These are phyloP conservation scores for Kobus ellipsiprymnus DNA, from an alignment of 2,113 vertebrate species.

Conservation along the genomic window DNA sequence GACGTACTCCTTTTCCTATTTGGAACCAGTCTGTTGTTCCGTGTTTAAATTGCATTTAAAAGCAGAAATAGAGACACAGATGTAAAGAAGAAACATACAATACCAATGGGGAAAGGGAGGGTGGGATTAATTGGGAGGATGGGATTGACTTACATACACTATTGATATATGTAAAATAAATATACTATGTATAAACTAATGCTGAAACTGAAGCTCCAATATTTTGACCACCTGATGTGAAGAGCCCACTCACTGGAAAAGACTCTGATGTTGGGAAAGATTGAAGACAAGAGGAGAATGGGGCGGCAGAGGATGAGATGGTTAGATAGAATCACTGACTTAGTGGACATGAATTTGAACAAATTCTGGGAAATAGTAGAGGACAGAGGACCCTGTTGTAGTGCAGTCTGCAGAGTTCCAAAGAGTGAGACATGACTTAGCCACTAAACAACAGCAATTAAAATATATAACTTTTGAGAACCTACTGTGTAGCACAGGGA, in stretches of 20 bases:
- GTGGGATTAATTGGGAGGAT: background rate
- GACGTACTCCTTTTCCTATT: no score
- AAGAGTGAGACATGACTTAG: background rate
- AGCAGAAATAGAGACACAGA: background rate
- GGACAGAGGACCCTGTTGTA: background rate
- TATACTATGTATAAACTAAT: background rate
- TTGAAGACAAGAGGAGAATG: background rate
- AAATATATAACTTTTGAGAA: background rate
- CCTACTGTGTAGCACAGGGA: background rate
- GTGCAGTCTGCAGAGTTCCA: background rate
- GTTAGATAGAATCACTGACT: background rate
- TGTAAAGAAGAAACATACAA: background rate
- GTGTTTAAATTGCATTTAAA: background rate
- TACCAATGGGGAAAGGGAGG: background rate
- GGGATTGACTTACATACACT: background rate
- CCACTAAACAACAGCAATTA: background rate
- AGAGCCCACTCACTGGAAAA: background rate
- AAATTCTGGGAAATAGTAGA: background rate
- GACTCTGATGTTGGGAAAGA: background rate
- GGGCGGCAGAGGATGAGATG: background rate
- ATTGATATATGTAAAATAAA: background rate
- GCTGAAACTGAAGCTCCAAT: background rate
- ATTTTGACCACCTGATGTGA: background rate
- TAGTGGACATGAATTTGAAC: background rate
- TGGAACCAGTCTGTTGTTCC: no score